Percentiles rank a stretch among this genome's conserved stretches.
These are phyloP conservation scores for Drosophila pseudotalamancana DNA, from an alignment of 2,888 invertebrate species.

Conservation along the genomic window DNA sequence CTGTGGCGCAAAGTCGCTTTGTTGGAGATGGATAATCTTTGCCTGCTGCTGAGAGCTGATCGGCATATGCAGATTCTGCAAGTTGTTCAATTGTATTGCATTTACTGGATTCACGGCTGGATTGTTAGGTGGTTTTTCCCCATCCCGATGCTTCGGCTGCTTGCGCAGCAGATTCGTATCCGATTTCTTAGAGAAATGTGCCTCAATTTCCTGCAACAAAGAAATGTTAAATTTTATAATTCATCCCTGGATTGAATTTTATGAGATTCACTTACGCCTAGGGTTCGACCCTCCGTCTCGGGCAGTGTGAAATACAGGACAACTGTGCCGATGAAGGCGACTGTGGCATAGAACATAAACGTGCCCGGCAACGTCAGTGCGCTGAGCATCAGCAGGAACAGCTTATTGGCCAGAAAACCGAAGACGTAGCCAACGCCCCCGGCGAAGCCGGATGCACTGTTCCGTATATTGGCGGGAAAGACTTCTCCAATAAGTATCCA, in stretches of 20 bases:
- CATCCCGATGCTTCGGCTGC: conserved; percentile 29
- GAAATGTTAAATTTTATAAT: neutral
- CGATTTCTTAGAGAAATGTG: conserved; percentile 82
- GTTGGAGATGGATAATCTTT: conserved; percentile 80
- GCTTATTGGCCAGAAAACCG: conserved; percentile 90
- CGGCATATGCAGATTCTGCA: conserved; percentile 74
- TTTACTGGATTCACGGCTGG: conserved; percentile 13
- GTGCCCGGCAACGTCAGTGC: conserved; percentile 88
- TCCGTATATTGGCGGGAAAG: conserved; percentile 88
- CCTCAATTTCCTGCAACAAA: conserved; percentile 81
- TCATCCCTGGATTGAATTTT: neutral
- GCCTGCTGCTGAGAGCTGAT: conserved; percentile 69
- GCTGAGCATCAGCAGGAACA: conserved; percentile 88
- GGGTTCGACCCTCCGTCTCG: conserved; percentile 92
- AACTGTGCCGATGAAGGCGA: conserved; percentile 88
- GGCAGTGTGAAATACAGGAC: conserved; percentile 89
- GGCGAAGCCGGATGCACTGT: conserved; percentile 89
- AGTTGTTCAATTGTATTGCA: conserved; percentile 65
- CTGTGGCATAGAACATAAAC: conserved; percentile 88
- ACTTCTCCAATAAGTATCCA: conserved; percentile 94
- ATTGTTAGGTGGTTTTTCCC: conserved; percentile 42
- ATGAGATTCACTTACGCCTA: conserved; percentile 82
- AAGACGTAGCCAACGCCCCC: conserved; percentile 91
- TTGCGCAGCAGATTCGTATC: conserved; percentile 71
- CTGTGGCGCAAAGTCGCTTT: conserved; percentile 76